Conservation (phyloP, 2,797 vertebrate genomes). For the Ctenopoma kingsleyae region DNA sequence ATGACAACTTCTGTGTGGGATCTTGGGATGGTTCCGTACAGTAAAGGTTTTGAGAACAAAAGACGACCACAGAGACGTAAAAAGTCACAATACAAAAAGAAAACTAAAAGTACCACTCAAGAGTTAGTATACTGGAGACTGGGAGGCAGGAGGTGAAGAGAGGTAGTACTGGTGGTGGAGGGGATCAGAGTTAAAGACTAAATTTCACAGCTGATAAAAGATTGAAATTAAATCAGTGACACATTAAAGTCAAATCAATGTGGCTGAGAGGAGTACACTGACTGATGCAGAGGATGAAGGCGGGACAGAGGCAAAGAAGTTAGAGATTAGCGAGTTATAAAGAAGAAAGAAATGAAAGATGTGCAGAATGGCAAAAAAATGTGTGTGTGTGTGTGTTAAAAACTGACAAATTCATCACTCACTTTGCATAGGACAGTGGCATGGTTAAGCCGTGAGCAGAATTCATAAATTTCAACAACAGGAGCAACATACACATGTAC, state of each 20-base stretch:
- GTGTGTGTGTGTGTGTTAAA: conserved; percentile 27
- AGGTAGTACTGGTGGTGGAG: not conserved
- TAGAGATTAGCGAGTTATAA: conserved; percentile 48
- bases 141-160: not conserved
- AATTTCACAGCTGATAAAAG: conserved; percentile 71
- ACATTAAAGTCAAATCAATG: conserved; percentile 64
- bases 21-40: not conserved
- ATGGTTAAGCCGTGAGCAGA: conserved; percentile 56
- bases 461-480: conserved; percentile 35
- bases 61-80: not conserved
- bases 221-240: conserved; percentile 58
- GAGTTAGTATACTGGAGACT: not conserved
- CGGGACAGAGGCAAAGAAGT: conserved; percentile 45
- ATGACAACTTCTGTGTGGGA: conserved; percentile 16
- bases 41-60: conserved; percentile 6
- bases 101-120: not conserved
- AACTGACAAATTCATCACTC: conserved; percentile 54
- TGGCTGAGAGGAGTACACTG: conserved; percentile 12
- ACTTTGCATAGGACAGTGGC: conserved; percentile 48
- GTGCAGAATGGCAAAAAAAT: conserved; percentile 9
- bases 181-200: conserved; percentile 42
- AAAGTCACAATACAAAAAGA: not conserved
- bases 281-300: conserved; percentile 44
- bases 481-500: conserved; percentile 5
- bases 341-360: conserved; percentile 32